Base-by-base conservation (phyloP, 2,888 invertebrate genomes). In the Coronaproctus castanopsis region DNA sequence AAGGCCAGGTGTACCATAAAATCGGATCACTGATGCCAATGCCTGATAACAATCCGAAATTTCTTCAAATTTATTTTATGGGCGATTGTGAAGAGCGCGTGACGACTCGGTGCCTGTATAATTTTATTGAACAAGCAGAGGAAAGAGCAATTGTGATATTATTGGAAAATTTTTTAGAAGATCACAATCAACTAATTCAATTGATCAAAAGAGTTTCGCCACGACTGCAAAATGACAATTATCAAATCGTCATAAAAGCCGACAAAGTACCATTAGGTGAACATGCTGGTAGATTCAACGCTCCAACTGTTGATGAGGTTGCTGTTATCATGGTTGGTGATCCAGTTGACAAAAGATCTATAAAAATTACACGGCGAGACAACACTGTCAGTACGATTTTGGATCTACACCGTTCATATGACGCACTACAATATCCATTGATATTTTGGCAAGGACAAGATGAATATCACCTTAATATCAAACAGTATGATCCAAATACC, bases 181-280 rank as follows among this genome's bases (percentile, higher is more conserved):
- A 67, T 63, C 63, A 67, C 55, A 55, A 66, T 63, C 60, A 57
- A 48, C 64, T 66, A 61, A 61, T 67, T 24, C 57, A 58, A 24
- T 62, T 68, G 54, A 70, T 71, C 62, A 68, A 66, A 63, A 67
- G 63, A 24, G 67, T 68, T 1, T 57, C 69, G 54, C 67, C 67
- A 49, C 2, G 18, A 21, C 68, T 69, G 67, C 68, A 67, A 64
- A 57, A 57, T 62, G 68, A 70, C 65, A 60, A 68, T 58, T 64
- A 69, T 61, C 68, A 66, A 65, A 62, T 71, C 52, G 67, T 69
- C 2, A 70, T 70, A 57, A 64, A 61, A 65, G 69, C 69, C 23
- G 69, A 70, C 63, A 70, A 68, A 66, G 63, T 53, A 62, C 69
- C 70, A 54, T 58, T 63, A 22, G 69, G 69, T n/a, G 59, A 54